Evolutionary conservation across 2,113 vertebrate species (phyloP), one percentile per base, ranked within the genome.

Genomic region (Scopus umbretta): DNA sequence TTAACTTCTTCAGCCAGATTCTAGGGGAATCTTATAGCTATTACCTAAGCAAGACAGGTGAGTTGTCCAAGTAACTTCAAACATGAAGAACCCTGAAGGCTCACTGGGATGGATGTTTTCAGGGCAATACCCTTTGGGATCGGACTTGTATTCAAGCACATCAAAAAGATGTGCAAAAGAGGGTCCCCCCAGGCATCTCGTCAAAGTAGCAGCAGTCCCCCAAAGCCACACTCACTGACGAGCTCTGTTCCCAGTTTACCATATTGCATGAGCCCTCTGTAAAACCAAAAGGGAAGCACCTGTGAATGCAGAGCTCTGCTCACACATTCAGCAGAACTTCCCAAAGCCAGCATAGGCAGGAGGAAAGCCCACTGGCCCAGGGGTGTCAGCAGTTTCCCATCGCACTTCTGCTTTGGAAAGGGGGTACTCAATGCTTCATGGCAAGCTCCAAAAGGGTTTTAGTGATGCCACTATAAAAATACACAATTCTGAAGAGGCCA

Each of bases 211-310:
- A 19, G 22, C 27, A 13, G 23, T 16, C 5, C 23, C 52, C 23
- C 27, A 61, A 63, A 52, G 43, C 52, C 62, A 16, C 38, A 3
- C 42, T 58, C 70, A 19, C 47, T 50, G 43, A 11, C 43, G 36
- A 49, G 26, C 30, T 82, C 43, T 53, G 30, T 43, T 80, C 50
- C 29, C 53, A 30, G 18, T 56, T 79, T 45, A 23, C 34, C 12
- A 1, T 10, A 6, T 18, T 10, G 34, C 12, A 14, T 0, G 1
- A 38, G 70, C 14, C 47, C 71, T 18, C 4, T 9, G 42, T 34
- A 55, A 76, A 80, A 70, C 26, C 71, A 23, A 23, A 84, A 25
- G 42, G 47, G 47, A 80, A 66, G 58, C 49, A 62, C 36, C 26
- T 71, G 40, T 22, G 58, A 66, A 34, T 2, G 53, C 58, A 74